Conservation (phyloP, 2,888 invertebrate species). For the Leptinotarsa juncta region DNA sequence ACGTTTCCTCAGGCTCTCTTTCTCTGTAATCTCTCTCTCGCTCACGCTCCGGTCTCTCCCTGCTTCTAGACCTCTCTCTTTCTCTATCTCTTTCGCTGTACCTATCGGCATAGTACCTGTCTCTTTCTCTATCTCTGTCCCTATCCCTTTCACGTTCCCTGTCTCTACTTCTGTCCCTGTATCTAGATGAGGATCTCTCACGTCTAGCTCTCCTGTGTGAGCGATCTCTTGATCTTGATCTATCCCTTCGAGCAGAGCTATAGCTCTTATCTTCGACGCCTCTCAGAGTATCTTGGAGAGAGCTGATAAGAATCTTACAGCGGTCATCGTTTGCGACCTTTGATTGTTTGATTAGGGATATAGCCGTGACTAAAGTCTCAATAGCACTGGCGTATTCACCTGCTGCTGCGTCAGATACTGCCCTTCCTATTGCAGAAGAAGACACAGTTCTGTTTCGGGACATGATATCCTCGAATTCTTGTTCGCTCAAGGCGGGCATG, state of each 20-base stretch:
- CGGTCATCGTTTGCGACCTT: constrained; percentile 92
- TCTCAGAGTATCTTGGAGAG: constrained; percentile 90
- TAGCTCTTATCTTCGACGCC: constrained; percentile 99
- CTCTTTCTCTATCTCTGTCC: constrained; percentile 68
- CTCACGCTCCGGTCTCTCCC: constrained; percentile 74
- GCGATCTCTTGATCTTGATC: constrained; percentile 65
- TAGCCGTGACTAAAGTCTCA: constrained; percentile 98
- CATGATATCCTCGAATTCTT: constrained; percentile 99
- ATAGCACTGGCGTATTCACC: constrained; percentile 98
- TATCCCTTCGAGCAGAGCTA: constrained; percentile 77
- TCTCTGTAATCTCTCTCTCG: constrained; percentile 79
- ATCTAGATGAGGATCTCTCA: constrained; percentile 64
- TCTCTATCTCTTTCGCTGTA: constrained; percentile 73
- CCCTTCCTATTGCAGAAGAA: constrained; percentile 93
- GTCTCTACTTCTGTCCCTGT: constrained; percentile 71
- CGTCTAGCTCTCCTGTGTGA: constrained; percentile 62
- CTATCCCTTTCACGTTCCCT: constrained; percentile 69
- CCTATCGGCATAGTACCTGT: constrained; percentile 71
- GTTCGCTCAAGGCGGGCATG: constrained; percentile 82
- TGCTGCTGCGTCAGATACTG: constrained; percentile 96
- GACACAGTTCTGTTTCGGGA: constrained; percentile 96
- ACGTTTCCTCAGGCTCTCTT: constrained; percentile 83
- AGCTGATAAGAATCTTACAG: constrained; percentile 97
- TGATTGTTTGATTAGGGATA: constrained; percentile 98
- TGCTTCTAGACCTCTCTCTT: constrained; percentile 68